Percentiles rank a stretch among this genome's conserved stretches.
Conservation (phyloP, 37 sponge, comb jelly and placozoan species). For the Oscarella lobularis region DNA sequence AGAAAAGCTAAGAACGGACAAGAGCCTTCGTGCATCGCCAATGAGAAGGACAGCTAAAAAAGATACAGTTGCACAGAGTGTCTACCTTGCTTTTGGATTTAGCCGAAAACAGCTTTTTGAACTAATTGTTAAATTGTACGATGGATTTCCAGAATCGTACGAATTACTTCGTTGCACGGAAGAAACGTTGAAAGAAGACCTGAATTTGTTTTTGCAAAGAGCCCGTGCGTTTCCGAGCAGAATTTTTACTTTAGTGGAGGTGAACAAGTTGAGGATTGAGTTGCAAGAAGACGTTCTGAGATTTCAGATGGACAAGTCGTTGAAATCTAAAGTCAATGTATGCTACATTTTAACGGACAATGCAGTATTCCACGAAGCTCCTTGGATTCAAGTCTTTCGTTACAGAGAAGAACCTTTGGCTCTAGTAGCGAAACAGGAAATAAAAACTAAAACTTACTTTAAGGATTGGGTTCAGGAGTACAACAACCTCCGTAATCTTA, state of each 20-base stretch:
- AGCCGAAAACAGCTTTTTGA: background rate
- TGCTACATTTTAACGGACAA: background rate
- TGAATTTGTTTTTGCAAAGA: background rate
- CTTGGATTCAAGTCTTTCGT: background rate
- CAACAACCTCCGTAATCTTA: background rate
- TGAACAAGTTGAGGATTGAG: background rate
- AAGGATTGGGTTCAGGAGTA: background rate
- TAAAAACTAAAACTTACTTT: too few species aligned
- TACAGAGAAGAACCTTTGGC: background rate
- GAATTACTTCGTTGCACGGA: background rate
- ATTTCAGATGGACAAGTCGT: background rate
- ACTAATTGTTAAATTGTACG: background rate
- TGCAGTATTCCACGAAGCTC: background rate
- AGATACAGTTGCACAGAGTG: background rate
- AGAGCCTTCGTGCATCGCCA: background rate
- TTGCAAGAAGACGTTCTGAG: background rate
- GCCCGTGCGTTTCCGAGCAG: background rate
- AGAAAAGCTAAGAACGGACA: background rate
- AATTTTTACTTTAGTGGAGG: background rate
- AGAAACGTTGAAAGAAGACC: background rate
- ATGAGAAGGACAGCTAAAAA: background rate
- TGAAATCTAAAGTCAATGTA: background rate
- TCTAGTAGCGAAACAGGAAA: background rate
- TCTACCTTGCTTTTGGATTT: background rate
- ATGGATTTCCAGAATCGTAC: background rate